These are phyloP conservation scores for Botia almorhae DNA, from an alignment of 2,797 vertebrate species.

Conservation along the genomic window DNA sequence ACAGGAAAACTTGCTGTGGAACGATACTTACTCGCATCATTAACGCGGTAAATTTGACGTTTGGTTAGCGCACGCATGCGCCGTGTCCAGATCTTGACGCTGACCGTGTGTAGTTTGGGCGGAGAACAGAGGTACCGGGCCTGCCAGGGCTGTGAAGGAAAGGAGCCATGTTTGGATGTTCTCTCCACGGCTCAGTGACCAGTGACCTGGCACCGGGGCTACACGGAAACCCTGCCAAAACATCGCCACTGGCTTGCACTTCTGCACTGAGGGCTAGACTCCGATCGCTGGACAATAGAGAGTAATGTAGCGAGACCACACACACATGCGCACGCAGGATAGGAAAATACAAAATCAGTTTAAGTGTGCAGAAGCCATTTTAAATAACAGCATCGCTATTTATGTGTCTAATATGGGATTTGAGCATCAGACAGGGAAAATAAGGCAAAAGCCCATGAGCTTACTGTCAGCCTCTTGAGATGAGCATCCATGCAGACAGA, in stretches of 20 bases:
- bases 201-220: slow-evolving; percentile 32
- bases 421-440: slow-evolving; percentile 37
- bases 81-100: slow-evolving; percentile 16
- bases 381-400: slow-evolving; percentile 37
- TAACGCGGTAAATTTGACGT: slow-evolving; percentile 36
- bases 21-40: slow-evolving; percentile 41
- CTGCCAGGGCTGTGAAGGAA: slow-evolving; percentile 22
- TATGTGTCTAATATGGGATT: slow-evolving; percentile 44
- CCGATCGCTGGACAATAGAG: slow-evolving; percentile 31
- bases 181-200: slow-evolving; percentile 42
- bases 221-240: slow-evolving; percentile 19
- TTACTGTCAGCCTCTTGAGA: slow-evolving; percentile 49
- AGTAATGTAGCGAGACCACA: slow-evolving; percentile 44
- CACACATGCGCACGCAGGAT: slow-evolving; percentile 7
- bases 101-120: slow-evolving; percentile 47
- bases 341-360: slow-evolving; percentile 22
- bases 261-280: slow-evolving; percentile 22
- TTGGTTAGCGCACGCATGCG: background rate
- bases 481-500: slow-evolving; percentile 52
- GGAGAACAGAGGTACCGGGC: slow-evolving; percentile 34
- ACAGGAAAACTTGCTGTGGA: background rate
- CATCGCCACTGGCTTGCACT: slow-evolving; percentile 42
- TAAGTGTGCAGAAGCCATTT: slow-evolving; percentile 43
- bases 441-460: slow-evolving; percentile 41
- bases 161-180: slow-evolving; percentile 46